Evolutionary conservation across 2,888 invertebrate species (phyloP).

Genomic region (Anthoptus insignis): DNA sequence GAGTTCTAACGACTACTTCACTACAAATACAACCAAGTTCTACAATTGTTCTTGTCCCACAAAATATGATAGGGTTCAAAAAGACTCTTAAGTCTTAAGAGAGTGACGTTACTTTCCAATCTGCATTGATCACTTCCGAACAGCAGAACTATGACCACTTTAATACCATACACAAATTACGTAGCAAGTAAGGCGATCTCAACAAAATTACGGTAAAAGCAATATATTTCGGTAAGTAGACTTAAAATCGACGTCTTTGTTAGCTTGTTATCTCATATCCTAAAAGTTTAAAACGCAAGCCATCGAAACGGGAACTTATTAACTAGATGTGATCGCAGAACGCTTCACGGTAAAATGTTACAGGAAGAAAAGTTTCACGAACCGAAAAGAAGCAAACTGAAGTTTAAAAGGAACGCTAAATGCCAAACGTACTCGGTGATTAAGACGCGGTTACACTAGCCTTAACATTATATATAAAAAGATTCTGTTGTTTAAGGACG

Average conservation of each 20-base stretch:
- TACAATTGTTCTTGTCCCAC: too few relatives aligned
- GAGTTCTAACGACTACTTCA: too few relatives aligned
- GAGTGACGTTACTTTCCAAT: too few relatives aligned
- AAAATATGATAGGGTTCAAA: too few relatives aligned
- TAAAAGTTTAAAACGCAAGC: slow-evolving; percentile 86
- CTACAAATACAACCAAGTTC: too few relatives aligned
- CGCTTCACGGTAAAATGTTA: slow-evolving; percentile 83
- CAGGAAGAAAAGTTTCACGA: slow-evolving; percentile 81
- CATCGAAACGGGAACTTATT: slow-evolving; percentile 86
- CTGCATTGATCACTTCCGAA: too few relatives aligned
- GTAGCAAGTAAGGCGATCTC: too few relatives aligned
- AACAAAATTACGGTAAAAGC: slow-evolving; percentile 19
- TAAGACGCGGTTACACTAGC: slow-evolving; percentile 49
- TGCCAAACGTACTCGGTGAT: slow-evolving; percentile 73
- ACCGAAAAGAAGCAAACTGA: slow-evolving; percentile 79
- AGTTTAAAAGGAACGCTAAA: slow-evolving; percentile 84
- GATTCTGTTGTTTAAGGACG: neutral
- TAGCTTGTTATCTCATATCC: slow-evolving; percentile 86
- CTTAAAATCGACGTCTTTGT: slow-evolving; percentile 83
- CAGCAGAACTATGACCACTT: too few relatives aligned
- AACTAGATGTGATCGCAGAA: slow-evolving; percentile 85
- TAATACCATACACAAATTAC: too few relatives aligned
- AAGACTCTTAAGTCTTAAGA: too few relatives aligned
- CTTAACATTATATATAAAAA: neutral
- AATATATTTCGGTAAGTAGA: slow-evolving; percentile 57